Conservation (phyloP, 2,113 vertebrate species). For the Tautogolabrus adspersus region DNA sequence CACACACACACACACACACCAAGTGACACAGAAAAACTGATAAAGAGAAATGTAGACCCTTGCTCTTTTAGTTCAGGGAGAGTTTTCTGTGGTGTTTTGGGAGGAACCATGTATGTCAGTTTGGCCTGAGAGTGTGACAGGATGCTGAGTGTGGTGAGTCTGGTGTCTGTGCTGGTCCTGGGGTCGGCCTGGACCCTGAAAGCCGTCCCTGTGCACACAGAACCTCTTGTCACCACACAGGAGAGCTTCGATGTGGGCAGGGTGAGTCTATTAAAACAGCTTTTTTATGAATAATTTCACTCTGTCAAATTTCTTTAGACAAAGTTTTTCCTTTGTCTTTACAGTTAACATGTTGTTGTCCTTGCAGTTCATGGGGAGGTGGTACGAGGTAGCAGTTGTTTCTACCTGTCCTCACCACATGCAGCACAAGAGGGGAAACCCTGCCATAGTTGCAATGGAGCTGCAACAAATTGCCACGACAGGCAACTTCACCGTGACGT, state of each 20-base stretch:
- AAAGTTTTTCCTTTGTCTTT: no score
- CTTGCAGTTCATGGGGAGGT: constrained; percentile 86
- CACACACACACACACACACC: background rate
- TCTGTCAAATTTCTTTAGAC: background rate
- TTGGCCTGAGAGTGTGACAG: background rate
- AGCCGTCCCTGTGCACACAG: constrained; percentile 19
- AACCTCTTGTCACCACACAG: constrained; percentile 77
- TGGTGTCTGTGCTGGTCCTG: constrained; percentile 53
- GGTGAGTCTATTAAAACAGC: constrained; percentile 78
- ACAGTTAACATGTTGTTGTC: background rate
- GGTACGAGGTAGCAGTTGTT: constrained; percentile 86
- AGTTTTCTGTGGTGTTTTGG: background rate
- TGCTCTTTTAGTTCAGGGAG: background rate
- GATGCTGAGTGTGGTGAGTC: constrained; percentile 47
- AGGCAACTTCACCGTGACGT: constrained; percentile 61
- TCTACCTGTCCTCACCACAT: constrained; percentile 87
- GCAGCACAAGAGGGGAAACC: constrained; percentile 78
- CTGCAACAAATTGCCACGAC: constrained; percentile 66
- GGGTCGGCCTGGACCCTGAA: constrained; percentile 33
- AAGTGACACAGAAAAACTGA: no score
- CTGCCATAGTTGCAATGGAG: constrained; percentile 81
- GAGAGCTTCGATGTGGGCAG: constrained; percentile 86
- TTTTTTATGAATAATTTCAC: background rate
- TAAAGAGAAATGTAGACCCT: constrained; percentile 20
- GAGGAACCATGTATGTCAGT: background rate